These are phyloP conservation scores for Chaetops frenatus DNA, from an alignment of 2,113 vertebrate genomes.

Conservation along the genomic window DNA sequence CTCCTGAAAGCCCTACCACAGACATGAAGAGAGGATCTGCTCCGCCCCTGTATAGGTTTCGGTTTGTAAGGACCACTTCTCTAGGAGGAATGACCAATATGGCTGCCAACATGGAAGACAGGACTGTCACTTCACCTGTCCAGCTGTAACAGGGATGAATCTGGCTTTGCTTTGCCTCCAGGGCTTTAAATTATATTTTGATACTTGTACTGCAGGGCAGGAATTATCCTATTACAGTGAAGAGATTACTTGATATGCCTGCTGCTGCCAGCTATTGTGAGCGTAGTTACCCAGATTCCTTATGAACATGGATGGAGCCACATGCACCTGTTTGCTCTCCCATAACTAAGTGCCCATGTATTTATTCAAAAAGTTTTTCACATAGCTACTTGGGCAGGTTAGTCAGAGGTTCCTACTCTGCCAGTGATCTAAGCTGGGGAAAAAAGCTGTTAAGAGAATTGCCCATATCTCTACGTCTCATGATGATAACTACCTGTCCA, in stretches of 20 bases:
- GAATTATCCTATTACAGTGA: slow-evolving; percentile 34
- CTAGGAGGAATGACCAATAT: background rate
- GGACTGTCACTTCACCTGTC: background rate
- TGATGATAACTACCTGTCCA: background rate
- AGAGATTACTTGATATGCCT: slow-evolving; percentile 23
- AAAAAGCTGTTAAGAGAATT: background rate
- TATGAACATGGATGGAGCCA: background rate
- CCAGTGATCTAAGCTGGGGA: background rate
- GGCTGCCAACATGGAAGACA: background rate
- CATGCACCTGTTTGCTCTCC: background rate
- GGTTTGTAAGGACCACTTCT: background rate
- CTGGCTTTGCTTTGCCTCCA: background rate
- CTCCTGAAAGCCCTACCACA: background rate
- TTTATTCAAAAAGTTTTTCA: background rate
- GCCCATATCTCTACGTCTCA: background rate
- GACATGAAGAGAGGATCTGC: background rate
- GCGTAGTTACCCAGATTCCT: slow-evolving; percentile 16
- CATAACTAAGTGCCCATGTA: background rate
- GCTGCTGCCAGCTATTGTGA: background rate
- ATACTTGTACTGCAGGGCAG: background rate
- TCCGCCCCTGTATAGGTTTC: background rate
- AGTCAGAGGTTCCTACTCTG: background rate
- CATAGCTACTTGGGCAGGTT: background rate
- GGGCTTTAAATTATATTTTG: slow-evolving; percentile 23
- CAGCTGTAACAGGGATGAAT: background rate